phyloP scores from a whole-genome alignment of 2,113 vertebrate species.

The Coryphaenoides rupestris region DNA sequence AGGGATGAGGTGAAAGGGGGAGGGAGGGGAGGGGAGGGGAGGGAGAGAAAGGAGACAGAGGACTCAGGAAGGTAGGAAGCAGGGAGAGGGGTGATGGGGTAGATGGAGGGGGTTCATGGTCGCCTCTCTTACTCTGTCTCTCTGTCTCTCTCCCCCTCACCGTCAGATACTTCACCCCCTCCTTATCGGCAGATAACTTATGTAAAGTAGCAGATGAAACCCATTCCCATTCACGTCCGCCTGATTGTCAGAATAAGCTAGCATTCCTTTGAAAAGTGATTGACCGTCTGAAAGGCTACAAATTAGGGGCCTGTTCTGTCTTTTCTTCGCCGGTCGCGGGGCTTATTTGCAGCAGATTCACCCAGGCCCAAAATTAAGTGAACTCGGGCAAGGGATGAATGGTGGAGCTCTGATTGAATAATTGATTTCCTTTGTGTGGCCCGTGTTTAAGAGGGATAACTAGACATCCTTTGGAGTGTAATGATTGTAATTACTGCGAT shows the following conservation, averaged over 20 bases:
- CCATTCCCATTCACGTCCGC: constrained; percentile 69
- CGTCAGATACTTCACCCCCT: constrained; percentile 29
- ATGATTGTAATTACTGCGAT: constrained; percentile 98
- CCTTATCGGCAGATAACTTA: constrained; percentile 71
- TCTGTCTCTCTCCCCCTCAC: no score
- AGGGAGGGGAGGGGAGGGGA: constrained; percentile 41
- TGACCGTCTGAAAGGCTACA: constrained; percentile 73
- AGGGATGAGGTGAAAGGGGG: constrained; percentile 62
- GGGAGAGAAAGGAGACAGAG: constrained; percentile 23
- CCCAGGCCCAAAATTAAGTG: constrained; percentile 93
- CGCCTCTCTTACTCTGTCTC: background rate
- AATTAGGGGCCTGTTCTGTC: constrained; percentile 73
- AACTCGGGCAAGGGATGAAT: constrained; percentile 91
- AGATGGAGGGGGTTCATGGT: constrained; percentile 18
- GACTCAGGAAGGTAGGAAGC: constrained; percentile 41
- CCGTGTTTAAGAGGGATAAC: constrained; percentile 99
- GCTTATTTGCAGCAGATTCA: constrained; percentile 79
- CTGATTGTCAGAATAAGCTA: constrained; percentile 79
- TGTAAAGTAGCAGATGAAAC: constrained; percentile 73
- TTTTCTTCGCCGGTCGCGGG: constrained; percentile 69
- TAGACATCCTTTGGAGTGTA: constrained; percentile 96
- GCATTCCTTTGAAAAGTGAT: constrained; percentile 76
- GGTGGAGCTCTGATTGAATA: constrained; percentile 99
- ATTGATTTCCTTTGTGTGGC: constrained; percentile 91
- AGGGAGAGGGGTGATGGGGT: background rate